These are phyloP conservation scores for Adineta ricciae DNA, from an alignment of 2,888 invertebrate species.

Conservation along the genomic window DNA sequence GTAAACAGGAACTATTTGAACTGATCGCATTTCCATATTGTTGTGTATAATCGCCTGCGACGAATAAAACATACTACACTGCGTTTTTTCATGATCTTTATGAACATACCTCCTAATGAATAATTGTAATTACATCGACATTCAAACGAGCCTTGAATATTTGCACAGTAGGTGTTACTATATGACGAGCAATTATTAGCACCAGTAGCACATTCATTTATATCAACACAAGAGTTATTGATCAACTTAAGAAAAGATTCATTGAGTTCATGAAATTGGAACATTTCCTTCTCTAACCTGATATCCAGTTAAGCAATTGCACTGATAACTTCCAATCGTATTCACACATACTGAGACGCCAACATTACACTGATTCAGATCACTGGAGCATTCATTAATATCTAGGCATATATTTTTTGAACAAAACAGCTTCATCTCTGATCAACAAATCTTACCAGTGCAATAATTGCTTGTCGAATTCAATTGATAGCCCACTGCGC, in stretches of 20 bases:
- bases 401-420: neutral
- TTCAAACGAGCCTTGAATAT: neutral
- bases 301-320: neutral
- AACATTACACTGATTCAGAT: neutral
- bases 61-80: neutral
- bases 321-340: neutral
- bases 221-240: neutral
- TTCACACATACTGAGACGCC: neutral
- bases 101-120: neutral
- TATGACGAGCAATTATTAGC: too few species aligned
- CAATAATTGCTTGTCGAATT: neutral
- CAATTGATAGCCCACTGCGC: neutral
- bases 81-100: neutral
- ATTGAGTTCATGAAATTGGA: neutral
- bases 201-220: neutral
- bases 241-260: neutral
- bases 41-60: neutral
- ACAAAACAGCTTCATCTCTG: too few species aligned
- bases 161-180: neutral
- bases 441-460: neutral
- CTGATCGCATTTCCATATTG: neutral
- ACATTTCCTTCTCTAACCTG: neutral
- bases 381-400: neutral
- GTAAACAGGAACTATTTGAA: neutral
- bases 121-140: neutral